Evolutionary conservation across 2,797 vertebrate species (phyloP), one percentile per base, ranked within the genome.

Genomic region (Myoxocephalus aenaeus): DNA sequence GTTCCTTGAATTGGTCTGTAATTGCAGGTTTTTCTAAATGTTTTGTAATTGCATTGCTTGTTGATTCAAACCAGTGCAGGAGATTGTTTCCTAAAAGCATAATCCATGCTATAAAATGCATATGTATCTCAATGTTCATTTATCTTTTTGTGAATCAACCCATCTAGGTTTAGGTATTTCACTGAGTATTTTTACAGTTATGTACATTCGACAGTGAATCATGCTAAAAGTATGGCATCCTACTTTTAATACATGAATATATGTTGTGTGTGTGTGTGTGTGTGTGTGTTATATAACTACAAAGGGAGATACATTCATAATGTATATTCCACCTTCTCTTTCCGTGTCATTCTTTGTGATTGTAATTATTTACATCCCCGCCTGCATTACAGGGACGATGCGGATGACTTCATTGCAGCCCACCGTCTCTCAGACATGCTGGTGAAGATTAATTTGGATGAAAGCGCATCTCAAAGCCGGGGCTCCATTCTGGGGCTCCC

Each of bases 321-420:
- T 65, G 18, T 29, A 9, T 63, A 42, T 18, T 42, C 25, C 36
- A 22, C 27, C 11, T 40, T 38, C 5, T 42, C 57, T 50, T 29
- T 14, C n/a, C 13, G 15, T 48, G 5, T 62, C 0, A 15, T 38
- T 51, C 22, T 29, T 38, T 58, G 4, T 78, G 6, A 3, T 51
- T 0, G 2, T 63, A 25, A 62, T 65, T 57, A n/a, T 70, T 68
- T 40, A 13, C 36, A 9, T 53, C 3, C 4, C 10, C 10, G 2
- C 2, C 38, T 75, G 27, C 17, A 32, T 71, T 36, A 50, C 75
- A 96, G 95, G 84, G 94, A 95, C 42, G 85, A 92, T 70, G 92
- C 90, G 2, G 94, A 94, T 69, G 91, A 94, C 80, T 93, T 90
- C 73, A 86, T 94, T 72, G 95, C 95, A 67, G 93, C 90, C 40